Base-by-base conservation (phyloP, 2,888 invertebrate genomes). In the Calameuta filiformis region DNA sequence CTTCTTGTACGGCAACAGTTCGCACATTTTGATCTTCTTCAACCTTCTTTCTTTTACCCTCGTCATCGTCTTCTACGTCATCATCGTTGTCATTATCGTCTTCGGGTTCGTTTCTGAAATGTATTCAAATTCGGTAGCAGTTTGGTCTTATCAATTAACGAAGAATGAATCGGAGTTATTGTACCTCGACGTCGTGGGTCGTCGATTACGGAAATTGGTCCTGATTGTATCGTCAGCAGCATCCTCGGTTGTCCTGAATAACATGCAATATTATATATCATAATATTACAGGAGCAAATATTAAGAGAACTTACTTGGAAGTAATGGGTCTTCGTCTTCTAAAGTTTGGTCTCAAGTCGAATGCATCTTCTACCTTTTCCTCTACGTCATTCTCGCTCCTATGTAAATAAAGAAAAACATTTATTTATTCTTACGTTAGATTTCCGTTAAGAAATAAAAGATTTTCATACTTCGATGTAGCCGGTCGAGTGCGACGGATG, bases 401-500 rank as follows among this genome's bases (percentile, higher is more conserved):
- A 75, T 56, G 56, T 56, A 56, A 56, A 9, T 56, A 23, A 9
- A 37, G 76, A 76, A 76, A 75, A 73, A n/a, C 9, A 79, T 71
- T 69, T 73, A 79, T 40, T 73, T 30, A 68, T 23, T 56, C 2
- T 23, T 23, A 9, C 56, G 2, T 23, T 1, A 56, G 56, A 56
- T 56, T 56, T 15, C 9, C 23, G 23, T 23, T 56, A 23, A 56
- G 6, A 56, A 56, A 23, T 23, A 23, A 9, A 56, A 9, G 9
- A 23, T 56, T 56, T 23, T 23, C 73, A 68, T 56, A 68, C 34
- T 11, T 56, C 9, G 56, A 23, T 23, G 88, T 85, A 11, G 89
- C 83, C 15, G 89, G 89, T 77, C 90, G 86, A 12, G 84, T 74
- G 11, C 92, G 89, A 76, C 91, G 87, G 74, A 92, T 90, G 75